Base-by-base conservation (phyloP, 2,797 vertebrate species). In the Rhinella marina region DNA sequence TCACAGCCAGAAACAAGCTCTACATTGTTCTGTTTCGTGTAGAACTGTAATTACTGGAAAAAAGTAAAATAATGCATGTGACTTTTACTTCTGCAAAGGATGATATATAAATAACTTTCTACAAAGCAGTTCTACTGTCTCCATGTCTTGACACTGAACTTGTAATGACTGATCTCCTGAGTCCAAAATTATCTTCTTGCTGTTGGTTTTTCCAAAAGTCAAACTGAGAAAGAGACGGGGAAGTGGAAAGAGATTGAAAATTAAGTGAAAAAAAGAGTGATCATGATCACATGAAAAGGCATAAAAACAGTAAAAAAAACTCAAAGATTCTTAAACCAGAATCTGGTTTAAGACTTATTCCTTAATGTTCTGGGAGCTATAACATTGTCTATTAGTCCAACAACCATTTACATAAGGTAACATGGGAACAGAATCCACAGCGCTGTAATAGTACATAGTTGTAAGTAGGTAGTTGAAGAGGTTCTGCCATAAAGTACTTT, bases 141-240 rank as follows among this genome's bases (percentile, higher is more conserved):
- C 54, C 21, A 64, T 87, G 68, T 54, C 78, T 62, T 81, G 70
- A 87, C 72, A 56, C 59, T 62, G 41, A 57, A 81, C 32, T 32
- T 87, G 68, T 75, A 87, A 87, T 82, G 79, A 54, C 79, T 54
- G 59, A 77, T 82, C 70, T 77, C 86, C 32, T 75, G 57, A 80
- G 86, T 48, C 52, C 68, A 81, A 59, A 52, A 54, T 86, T 19
- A 79, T 73, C 23, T 52, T 57, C 57, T 82, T 83, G 9, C 23
- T 76, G 70, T 87, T 87, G 80, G 57, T 75, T 83, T 87, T 87
- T 87, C 86, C 80, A 76, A 66, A 82, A 66, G 48, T 61, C 82
- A 79, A 59, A 77, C 57, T 77, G 79, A 32, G 61, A 59, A 77
- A 79, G 61, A 68, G 19, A 84, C 62, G 82, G 11, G 54, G 54